Percentiles rank a stretch among this genome's conserved stretches.
Conservation (phyloP, 2,113 vertebrate species). For the Nyctereutes procyonoides region DNA sequence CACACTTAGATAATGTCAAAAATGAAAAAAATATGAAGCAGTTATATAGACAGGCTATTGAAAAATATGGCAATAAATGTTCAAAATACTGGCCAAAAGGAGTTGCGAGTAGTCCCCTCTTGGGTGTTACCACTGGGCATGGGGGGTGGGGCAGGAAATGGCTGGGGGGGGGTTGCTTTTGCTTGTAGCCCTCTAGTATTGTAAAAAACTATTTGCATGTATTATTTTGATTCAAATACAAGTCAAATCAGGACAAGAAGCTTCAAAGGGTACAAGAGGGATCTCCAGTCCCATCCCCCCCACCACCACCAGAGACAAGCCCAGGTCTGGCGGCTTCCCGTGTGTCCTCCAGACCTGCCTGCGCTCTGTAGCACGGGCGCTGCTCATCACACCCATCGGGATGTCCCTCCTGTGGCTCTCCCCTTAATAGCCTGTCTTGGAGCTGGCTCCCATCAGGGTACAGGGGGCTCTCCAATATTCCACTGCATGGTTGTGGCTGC, state of each 20-base stretch:
- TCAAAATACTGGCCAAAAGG: neutral
- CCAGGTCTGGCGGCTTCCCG: neutral
- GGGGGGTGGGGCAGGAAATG: neutral
- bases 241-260: neutral
- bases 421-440: neutral
- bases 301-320: neutral
- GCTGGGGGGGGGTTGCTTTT: neutral
- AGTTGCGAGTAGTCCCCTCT: neutral
- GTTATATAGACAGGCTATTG: neutral
- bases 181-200: neutral
- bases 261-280: neutral
- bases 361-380: neutral
- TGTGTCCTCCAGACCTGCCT: neutral
- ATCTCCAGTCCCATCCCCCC: accelerated
- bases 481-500: accelerated
- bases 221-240: neutral
- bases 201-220: neutral
- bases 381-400: accelerated
- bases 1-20: neutral
- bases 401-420: neutral
- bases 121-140: neutral
- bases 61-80: neutral
- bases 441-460: accelerated
- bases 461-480: neutral
- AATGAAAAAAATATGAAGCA: neutral